phyloP scores from a whole-genome alignment of 53 echinoderm and acorn worm genomes.

The Pentamera pediparva region DNA sequence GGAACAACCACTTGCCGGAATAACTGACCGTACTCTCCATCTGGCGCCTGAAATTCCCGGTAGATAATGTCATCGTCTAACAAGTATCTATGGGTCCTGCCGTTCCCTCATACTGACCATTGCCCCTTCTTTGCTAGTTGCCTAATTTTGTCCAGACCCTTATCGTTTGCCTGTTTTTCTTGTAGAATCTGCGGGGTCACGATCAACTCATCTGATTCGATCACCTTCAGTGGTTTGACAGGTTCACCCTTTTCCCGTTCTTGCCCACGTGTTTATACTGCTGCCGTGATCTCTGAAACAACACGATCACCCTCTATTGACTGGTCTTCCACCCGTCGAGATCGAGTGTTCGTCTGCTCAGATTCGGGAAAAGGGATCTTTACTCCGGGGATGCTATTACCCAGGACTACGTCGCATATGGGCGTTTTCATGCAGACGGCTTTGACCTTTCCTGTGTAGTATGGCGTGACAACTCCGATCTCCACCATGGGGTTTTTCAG shows the following conservation, averaged over 20 bases:
- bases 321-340: conserved; percentile 1
- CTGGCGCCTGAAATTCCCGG: conserved; percentile 3
- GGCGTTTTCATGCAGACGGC: background rate
- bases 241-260: background rate
- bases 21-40: background rate
- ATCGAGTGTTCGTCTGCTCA: conserved; percentile 25
- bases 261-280: background rate
- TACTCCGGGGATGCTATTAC: conserved; percentile 2
- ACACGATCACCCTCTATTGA: no score
- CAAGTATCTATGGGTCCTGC: background rate
- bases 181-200: conserved; percentile 10
- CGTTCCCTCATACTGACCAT: background rate
- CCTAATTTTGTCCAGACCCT: background rate
- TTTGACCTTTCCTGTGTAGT: background rate
- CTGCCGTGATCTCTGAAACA: no score
- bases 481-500: background rate
- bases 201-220: background rate
- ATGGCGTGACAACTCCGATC: background rate
- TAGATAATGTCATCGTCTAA: background rate
- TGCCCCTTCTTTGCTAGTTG: conserved; percentile 10
- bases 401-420: background rate
- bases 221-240: conserved; percentile 4
- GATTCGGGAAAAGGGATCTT: background rate
- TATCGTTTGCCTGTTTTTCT: background rate
- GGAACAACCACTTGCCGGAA: conserved; percentile 34